Base-by-base conservation (phyloP, 1,140 invertebrate species). In the Amphibalanus amphitrite region DNA sequence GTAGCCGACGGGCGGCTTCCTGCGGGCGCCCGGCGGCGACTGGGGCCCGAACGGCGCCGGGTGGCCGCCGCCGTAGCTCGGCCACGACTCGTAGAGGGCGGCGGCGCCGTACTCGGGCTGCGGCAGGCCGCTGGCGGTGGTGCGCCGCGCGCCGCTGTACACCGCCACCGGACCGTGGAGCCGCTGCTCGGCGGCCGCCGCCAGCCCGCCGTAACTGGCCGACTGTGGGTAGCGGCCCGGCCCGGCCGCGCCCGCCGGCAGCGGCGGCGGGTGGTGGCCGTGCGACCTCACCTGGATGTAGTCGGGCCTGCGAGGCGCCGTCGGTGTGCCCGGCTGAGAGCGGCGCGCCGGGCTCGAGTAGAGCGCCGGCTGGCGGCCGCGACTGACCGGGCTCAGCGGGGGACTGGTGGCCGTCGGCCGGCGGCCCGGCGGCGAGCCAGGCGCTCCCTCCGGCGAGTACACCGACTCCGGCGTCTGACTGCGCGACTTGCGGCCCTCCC, bases 271-370 rank as follows among this genome's bases (percentile, higher is more conserved):
- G 47, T 59, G 23, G 47, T 23, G 47, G 1, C 13, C 47, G 47
- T 59, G 47, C 17, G 47, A 59, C 10, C 47, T 3, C 6, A 59
- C 47, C 1, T 59, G 47, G 47, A 92, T 91, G 81, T 92, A 92
- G 79, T 92, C 90, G 15, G 90, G 90, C 72, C 90, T 85, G 77
- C 89, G 84, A 69, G 89, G 86, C 83, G 91, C 89, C 74, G 90
- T 93, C 74, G 91, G 91, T 74, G 90, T 92, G 77, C 90, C 90
- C 71, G 90, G 91, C 81, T 92, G 92, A 70, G 90, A 92, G 85
- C 90, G 92, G 84, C 78, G 81, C 79, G 73, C 72, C 47, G 76
- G 72, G 47, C 47, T 59, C 10, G 20, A 8, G 47, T 59, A 59
- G 13, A 59, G 47, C 47, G 47, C 47, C 47, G 47, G 10, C 47